phyloP scores from a whole-genome alignment of 2,113 vertebrate genomes.

The Ophthalmolycus amberensis region DNA sequence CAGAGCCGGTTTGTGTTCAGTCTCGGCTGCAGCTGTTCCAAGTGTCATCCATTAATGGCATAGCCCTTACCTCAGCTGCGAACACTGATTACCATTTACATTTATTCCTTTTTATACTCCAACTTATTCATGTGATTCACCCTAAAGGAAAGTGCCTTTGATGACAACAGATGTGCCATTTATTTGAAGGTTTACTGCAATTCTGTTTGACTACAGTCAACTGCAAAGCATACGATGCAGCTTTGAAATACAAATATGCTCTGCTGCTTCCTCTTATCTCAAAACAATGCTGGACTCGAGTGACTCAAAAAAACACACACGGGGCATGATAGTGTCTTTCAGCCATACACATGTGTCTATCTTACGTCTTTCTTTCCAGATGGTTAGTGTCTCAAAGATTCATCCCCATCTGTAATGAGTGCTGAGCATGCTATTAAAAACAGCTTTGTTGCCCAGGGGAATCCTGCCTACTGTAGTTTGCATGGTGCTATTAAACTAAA shows the following conservation, averaged over 20 bases:
- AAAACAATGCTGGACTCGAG: not conserved
- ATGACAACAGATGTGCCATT: constrained; percentile 20
- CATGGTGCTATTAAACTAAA: constrained; percentile 38
- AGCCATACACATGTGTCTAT: not conserved
- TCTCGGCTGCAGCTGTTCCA: constrained; percentile 42
- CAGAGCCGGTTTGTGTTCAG: constrained; percentile 52
- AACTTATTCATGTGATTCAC: not conserved
- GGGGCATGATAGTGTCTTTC: not conserved
- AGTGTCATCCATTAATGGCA: constrained; percentile 31
- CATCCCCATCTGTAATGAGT: constrained; percentile 53
- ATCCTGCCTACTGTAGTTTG: constrained; percentile 34
- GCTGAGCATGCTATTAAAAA: constrained; percentile 48
- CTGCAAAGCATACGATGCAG: not conserved
- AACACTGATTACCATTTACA: not conserved
- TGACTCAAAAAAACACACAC: not conserved
- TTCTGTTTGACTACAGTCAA: constrained; percentile 24
- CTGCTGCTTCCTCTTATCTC: not conserved
- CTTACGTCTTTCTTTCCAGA: constrained; percentile 51
- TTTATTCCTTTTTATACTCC: not conserved
- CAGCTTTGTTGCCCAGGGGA: constrained; percentile 49
- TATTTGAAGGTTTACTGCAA: constrained; percentile 1
- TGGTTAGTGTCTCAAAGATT: constrained; percentile 56
- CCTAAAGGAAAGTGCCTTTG: not conserved
- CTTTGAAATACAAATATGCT: constrained; percentile 38
- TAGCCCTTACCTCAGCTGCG: constrained; percentile 13